phyloP scores from a whole-genome alignment of 2,888 invertebrate genomes.

The Seladonia tumulorum region DNA sequence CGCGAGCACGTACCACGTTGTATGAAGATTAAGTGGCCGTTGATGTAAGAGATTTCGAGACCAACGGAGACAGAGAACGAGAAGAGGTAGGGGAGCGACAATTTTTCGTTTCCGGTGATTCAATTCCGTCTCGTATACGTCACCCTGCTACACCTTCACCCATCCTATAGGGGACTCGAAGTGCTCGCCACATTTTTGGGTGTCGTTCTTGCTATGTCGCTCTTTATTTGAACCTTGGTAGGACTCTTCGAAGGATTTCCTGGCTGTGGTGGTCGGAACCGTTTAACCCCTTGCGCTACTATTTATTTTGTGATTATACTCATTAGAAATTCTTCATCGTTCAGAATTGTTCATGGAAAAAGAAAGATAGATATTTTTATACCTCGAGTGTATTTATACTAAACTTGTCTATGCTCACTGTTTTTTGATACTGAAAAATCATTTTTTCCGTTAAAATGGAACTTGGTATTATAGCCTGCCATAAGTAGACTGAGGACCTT shows the following conservation, averaged over 20 bases:
- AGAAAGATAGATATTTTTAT: no score
- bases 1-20: conserved; percentile 28
- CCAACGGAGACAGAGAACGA: background rate
- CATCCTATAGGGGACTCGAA: background rate
- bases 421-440: no score
- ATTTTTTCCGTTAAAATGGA: no score
- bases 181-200: background rate
- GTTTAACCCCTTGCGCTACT: no score
- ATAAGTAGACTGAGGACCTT: no score
- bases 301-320: no score
- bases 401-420: no score
- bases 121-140: conserved; percentile 40
- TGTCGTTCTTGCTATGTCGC: background rate
- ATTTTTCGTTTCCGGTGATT: conserved; percentile 57
- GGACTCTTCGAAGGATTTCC: background rate
- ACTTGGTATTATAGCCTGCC: no score
- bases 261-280: background rate
- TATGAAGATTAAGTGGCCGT: conserved; percentile 60
- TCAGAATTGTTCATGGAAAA: no score
- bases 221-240: background rate
- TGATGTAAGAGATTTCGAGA: conserved; percentile 20
- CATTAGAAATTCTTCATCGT: no score
- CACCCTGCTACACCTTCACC: background rate
- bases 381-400: no score
- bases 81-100: background rate